Evolutionary conservation across 2,888 invertebrate genomes (phyloP), one percentile per base, ranked within the genome.

Genomic region (Sialis lutaria): DNA sequence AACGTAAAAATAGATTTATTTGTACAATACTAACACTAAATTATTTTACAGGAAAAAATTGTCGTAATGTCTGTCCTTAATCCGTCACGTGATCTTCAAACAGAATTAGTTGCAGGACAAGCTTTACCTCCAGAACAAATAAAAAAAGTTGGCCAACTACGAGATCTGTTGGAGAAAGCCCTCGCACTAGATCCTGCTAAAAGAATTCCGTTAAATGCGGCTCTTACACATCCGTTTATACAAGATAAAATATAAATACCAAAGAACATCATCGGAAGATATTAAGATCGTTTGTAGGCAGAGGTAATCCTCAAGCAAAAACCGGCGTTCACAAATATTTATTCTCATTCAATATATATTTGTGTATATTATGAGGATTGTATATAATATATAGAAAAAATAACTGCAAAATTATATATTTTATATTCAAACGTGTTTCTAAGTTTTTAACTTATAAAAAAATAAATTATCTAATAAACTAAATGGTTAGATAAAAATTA

Each of bases 41-140:
- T 53, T 54, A 57, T 53, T 53, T 69, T 69, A n/a, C 69, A 96
- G 96, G 96, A 96, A 63, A 98, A 98, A 70, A 74, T 95, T 44
- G 92, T 95, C n/a, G 82, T 91, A 41, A 83, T 97, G 77, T 80
- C 93, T 40, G 88, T 88, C 44, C 81, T 98, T 52, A 87, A 87
- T 58, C 76, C 87, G 8, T 75, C 77, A 2, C 75, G 95, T 33
- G 93, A 95, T 61, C 70, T 99, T 49, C 82, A 85, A 55, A 69
- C 80, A 0, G 96, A 98, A 61, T 69, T 99, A 52, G 77, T 90
- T 48, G 86, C 90, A 6, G 86, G 86, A 57, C 92, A 91, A 63
- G 80, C 86, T 42, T 68, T 95, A 48, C 89, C 91, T 0, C 74
- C 86, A 8, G 85, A 91, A 52, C 93, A 95, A 63, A 75, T 86